A percentile compares a stretch with the other conserved stretches of the same genome.
Conservation (phyloP, 2,113 vertebrate genomes). For the Epinephelus cyanopodus region DNA sequence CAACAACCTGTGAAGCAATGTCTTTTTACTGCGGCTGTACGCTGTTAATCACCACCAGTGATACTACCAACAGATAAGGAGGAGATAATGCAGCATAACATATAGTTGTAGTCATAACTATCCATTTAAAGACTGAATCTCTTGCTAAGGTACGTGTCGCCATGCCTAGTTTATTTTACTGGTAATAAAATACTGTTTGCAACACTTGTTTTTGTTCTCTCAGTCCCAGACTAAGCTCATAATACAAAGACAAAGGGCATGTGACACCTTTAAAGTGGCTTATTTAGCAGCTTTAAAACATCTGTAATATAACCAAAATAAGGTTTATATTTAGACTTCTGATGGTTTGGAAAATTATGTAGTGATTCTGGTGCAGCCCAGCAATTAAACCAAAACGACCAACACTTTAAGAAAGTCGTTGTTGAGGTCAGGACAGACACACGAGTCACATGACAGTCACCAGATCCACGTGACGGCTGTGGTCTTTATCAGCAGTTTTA, state of each 20-base stretch:
- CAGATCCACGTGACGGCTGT: conserved; percentile 21
- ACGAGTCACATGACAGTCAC: conserved; percentile 72
- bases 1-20: not conserved
- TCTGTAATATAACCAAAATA: not conserved
- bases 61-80: not conserved
- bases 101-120: not conserved
- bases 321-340: not conserved
- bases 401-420: conserved; percentile 4
- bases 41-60: not conserved
- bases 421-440: conserved; percentile 11
- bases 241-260: conserved; percentile 6
- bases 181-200: conserved; percentile 10
- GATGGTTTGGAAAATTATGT: not conserved
- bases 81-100: not conserved
- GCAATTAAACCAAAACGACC: conserved; percentile 15
- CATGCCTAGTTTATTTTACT: not conserved
- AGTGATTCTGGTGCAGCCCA: not conserved
- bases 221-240: conserved; percentile 12
- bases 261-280: not conserved
- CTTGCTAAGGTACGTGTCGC: not conserved
- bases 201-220: conserved; percentile 16
- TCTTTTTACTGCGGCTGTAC: not conserved
- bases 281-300: not conserved
- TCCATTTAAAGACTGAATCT: not conserved
- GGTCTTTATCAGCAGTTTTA: conserved; percentile 20